Evolutionary conservation across 2,113 vertebrate genomes (phyloP).

Genomic region (Myiopsitta monachus): DNA sequence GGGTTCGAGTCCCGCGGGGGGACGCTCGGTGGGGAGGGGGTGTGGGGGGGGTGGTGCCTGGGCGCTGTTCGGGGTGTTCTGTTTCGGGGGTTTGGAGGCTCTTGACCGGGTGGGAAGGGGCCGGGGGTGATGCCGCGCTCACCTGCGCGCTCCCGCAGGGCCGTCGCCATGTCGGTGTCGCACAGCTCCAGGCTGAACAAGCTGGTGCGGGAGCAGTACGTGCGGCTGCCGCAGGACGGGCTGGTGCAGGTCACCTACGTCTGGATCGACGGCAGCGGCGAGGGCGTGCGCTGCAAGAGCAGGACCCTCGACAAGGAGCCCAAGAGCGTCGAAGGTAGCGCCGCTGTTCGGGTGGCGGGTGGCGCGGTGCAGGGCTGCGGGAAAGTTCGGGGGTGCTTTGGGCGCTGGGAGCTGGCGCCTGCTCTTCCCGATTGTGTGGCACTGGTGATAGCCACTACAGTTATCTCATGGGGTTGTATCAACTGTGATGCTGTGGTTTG

Average conservation of each 20-base stretch:
- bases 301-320: slow-evolving; percentile 79
- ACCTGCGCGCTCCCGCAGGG: background rate
- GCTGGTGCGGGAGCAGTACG: slow-evolving; percentile 77
- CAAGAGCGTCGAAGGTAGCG: slow-evolving; percentile 67
- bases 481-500: background rate
- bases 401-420: rapidly evolving
- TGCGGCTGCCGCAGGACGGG: slow-evolving; percentile 73
- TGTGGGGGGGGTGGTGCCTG: background rate
- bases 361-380: rapidly evolving
- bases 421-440: background rate
- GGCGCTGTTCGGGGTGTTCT: rapidly evolving
- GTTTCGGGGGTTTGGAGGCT: rapidly evolving
- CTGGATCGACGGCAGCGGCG: slow-evolving; percentile 83
- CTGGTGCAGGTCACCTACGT: slow-evolving; percentile 81
- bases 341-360: rapidly evolving
- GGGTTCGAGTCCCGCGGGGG: background rate
- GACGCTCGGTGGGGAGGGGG: background rate
- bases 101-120: rapidly evolving
- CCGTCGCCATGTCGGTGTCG: slow-evolving; percentile 70
- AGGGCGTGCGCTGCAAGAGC: slow-evolving; percentile 77
- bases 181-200: slow-evolving; percentile 80
- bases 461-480: background rate
- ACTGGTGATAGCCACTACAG: background rate
- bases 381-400: background rate
- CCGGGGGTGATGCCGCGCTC: background rate